Evolutionary conservation across 2,113 vertebrate genomes (phyloP).

Genomic region (Gymnobelideus leadbeateri): DNA sequence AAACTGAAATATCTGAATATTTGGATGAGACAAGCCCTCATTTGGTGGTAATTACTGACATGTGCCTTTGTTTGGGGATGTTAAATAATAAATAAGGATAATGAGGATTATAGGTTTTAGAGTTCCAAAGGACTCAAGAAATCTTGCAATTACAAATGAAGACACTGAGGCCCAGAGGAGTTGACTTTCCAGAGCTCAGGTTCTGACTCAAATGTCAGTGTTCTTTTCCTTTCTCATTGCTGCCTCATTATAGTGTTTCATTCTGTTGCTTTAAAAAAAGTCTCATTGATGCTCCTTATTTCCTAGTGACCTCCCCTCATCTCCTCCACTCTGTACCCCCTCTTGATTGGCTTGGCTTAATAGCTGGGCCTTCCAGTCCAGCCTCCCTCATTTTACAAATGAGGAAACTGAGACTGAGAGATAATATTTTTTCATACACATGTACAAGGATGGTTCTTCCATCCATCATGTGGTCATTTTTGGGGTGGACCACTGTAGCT

Average conservation of each 20-base stretch:
- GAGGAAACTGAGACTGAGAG: neutral
- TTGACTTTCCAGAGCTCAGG: neutral
- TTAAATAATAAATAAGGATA: neutral
- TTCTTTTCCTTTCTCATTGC: neutral
- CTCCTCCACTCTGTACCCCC: neutral
- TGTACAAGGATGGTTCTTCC: neutral
- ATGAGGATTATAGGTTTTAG: neutral
- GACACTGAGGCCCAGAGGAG: neutral
- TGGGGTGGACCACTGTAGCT: neutral
- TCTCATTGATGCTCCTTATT: neutral
- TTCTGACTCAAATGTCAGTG: neutral
- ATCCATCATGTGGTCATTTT: neutral
- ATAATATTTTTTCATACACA: neutral
- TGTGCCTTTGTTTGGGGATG: neutral
- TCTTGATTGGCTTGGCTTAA: neutral
- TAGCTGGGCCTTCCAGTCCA: neutral
- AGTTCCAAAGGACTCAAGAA: neutral
- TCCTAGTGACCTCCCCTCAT: neutral
- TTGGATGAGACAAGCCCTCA: neutral
- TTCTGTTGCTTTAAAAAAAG: neutral
- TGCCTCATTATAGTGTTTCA: neutral
- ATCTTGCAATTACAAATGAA: neutral
- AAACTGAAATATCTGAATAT: neutral
- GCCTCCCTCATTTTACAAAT: neutral
- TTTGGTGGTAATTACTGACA: neutral